Evolutionary conservation across 2,888 invertebrate genomes (phyloP), one percentile per base, ranked within the genome.

Genomic region (Abrostola tripartita): DNA sequence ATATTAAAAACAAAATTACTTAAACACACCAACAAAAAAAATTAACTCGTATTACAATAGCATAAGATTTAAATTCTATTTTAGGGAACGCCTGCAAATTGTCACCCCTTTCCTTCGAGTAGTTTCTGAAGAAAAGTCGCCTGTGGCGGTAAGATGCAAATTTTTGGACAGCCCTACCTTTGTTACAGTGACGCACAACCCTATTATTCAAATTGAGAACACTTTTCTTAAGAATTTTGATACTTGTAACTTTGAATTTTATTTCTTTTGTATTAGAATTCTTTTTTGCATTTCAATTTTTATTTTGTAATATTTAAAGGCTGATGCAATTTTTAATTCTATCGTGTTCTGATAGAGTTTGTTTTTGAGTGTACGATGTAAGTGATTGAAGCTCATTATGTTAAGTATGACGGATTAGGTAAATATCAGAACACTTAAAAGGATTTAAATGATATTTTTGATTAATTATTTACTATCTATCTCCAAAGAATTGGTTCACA

Each of bases 81-180:
- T 49, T 8, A 12, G 4, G 1, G 6, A 37, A 36, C 38, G 57
- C 56, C 65, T 61, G 63, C 0, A 50, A 50, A 61, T 82, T 82
- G 80, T 76, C 71, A 79, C 68, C 75, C 74, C 66, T 79, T 81
- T 81, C 80, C 65, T 53, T 64, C 77, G 68, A 79, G 79, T 73
- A 78, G 76, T 83, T 74, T 85, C 79, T 75, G 78, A 81, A 82
- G 78, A 68, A 79, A 81, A 75, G 83, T 81, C 86, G 86, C 90
- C 89, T 79, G 90, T 85, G 76, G 91, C 82, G 90, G 76, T 64
- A 85, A 84, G 76, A 91, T 91, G 91, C 88, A 89, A 91, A 91
- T 90, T 81, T 84, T 83, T 81, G 63, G 74, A 71, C 81, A 78
- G 68, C 87, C 85, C 83, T 85, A 71, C 61, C 55, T 56, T 64